phyloP scores from a whole-genome alignment of 2,888 invertebrate species.

The Xestia xanthographa region DNA sequence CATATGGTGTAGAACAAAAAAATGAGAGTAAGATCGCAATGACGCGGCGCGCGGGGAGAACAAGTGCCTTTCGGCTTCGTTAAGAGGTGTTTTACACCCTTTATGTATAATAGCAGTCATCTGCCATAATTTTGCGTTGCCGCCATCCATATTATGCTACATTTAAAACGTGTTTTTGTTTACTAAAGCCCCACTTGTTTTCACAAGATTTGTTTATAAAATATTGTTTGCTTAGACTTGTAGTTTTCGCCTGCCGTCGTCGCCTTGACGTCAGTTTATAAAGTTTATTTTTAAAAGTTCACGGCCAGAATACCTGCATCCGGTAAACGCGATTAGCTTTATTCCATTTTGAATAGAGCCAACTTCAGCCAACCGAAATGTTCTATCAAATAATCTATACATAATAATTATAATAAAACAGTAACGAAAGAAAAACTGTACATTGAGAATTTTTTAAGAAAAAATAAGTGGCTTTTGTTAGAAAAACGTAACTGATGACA shows the following conservation, averaged over 20 bases:
- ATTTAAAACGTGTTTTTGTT: conserved; percentile 33
- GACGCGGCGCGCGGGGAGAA: too few species aligned
- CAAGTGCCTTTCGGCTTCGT: too few species aligned
- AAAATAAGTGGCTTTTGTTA: too few species aligned
- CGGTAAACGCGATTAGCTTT: conserved; percentile 34
- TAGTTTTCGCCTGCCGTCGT: conserved; percentile 48
- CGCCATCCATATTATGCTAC: neutral
- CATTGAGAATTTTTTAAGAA: too few species aligned
- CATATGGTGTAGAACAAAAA: too few species aligned
- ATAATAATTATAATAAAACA: too few species aligned
- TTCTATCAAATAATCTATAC: conserved; percentile 2
- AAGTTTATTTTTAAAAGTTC: conserved; percentile 63
- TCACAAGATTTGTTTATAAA: conserved; percentile 52
- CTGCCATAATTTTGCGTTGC: too few species aligned
- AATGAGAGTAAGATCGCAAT: too few species aligned
- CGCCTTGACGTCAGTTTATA: conserved; percentile 34
- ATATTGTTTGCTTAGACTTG: conserved; percentile 43
- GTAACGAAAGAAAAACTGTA: too few species aligned
- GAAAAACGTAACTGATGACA: too few species aligned
- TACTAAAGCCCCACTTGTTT: conserved; percentile 38
- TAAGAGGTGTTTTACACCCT: too few species aligned
- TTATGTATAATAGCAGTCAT: neutral
- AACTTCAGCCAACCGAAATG: neutral
- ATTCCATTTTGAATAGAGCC: conserved; percentile 13
- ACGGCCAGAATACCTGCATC: conserved; percentile 53